Conservation (phyloP, 2,113 vertebrate genomes). For the Asarcornis scutulata region DNA sequence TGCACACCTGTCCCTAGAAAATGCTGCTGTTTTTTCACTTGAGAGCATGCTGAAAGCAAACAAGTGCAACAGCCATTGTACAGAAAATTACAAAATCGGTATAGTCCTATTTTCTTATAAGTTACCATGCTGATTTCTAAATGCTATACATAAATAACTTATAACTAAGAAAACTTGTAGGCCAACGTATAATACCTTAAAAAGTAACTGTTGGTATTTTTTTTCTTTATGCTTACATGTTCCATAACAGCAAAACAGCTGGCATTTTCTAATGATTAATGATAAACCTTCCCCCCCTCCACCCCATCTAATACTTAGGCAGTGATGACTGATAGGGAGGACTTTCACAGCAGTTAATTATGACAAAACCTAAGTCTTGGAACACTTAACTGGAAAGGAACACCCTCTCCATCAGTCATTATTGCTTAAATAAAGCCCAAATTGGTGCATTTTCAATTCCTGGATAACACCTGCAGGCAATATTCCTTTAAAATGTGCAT, state of each 20-base stretch:
- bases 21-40: neutral
- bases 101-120: neutral
- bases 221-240: neutral
- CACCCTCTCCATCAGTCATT: neutral
- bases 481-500: constrained; percentile 11
- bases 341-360: constrained; percentile 9
- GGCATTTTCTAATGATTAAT: constrained; percentile 21
- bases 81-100: neutral
- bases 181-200: neutral
- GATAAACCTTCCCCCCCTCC: neutral
- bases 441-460: neutral
- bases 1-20: neutral
- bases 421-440: neutral
- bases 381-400: constrained; percentile 7
- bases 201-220: neutral
- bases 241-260: neutral
- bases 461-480: neutral
- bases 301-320: neutral
- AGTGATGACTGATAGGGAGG: constrained; percentile 3
- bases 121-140: neutral
- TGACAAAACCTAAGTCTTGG: constrained; percentile 4
- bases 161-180: neutral
- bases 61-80: neutral
- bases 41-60: neutral
- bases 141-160: neutral